Evolutionary conservation across 2,113 vertebrate species (phyloP), one percentile per base, ranked within the genome.

Genomic region (Tachysurus vachellii): DNA sequence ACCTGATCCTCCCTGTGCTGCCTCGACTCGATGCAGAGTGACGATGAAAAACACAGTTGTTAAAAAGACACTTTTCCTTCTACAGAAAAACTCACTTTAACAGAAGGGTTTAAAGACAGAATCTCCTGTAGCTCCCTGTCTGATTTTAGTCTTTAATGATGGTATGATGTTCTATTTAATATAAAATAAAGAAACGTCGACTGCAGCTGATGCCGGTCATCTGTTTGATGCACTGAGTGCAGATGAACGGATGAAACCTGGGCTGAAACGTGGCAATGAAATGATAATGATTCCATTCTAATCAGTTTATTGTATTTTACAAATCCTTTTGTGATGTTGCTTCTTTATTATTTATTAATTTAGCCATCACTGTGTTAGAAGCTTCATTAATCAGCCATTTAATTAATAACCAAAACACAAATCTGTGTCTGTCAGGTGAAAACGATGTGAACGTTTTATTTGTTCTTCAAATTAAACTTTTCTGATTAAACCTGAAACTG

Each of bases 1-100:
- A 99, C 92, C 97, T 99, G 88, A 99, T 99, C 94, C 97, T 99
- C 89, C 98, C 98, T 13, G 98, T 99, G 66, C 93, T 99, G 86
- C 98, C 98, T 68, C 95, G 97, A 73, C 95, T 99, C 87, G 97
- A 99, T 77, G 94, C 96, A 50, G 97, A 98, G 86, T 98, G 93
- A 96, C 80, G 21, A 21, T 23, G 36, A 7, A 26, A 42, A 17
- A 36, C 1, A 36, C 1, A n/a, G 10, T 8, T 1, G 6, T 68
- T 26, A 50, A 14, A 9, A 0, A 50, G 71, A 50, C 73, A 0
- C 26, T 47, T 44, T 5, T 4, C 4, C 42, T 47, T 12, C 23
- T 75, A 26, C 71, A 50, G 71, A 47, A 42, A 71, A 7, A 1
- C 36, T 10, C 17, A 3, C 11, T 19, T 71, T 42, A 42, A 42